These are phyloP conservation scores for Martes martes DNA, from an alignment of 2,113 vertebrate species.

Conservation along the genomic window DNA sequence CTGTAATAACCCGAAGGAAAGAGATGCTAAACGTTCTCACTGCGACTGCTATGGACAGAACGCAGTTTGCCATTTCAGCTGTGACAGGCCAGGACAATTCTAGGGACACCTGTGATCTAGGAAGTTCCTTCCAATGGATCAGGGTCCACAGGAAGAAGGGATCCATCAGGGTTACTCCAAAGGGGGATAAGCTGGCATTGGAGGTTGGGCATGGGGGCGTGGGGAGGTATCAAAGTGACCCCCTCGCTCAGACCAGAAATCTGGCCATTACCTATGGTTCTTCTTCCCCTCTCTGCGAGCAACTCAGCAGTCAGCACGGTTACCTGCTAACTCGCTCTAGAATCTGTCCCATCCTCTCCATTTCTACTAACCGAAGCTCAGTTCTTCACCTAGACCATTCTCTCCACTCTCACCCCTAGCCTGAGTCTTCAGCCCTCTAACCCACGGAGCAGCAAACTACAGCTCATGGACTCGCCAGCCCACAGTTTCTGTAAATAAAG, in stretches of 20 bases:
- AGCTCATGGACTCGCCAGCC: background rate
- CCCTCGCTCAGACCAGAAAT: background rate
- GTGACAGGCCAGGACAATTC: background rate
- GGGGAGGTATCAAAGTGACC: background rate
- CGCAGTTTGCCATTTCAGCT: background rate
- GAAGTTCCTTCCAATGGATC: background rate
- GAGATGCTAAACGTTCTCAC: background rate
- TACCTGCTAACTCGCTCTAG: background rate
- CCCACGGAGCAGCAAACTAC: background rate
- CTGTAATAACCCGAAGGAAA: conserved; percentile 29
- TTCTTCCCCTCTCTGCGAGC: background rate
- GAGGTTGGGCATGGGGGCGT: background rate
- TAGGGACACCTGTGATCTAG: background rate
- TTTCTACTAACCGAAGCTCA: background rate
- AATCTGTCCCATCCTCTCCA: background rate
- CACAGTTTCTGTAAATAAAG: background rate
- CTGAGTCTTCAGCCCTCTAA: background rate
- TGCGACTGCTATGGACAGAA: background rate
- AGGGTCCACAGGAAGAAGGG: background rate
- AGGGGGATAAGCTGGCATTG: background rate
- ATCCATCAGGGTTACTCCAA: background rate
- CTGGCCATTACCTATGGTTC: too few species aligned
- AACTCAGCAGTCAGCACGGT: background rate
- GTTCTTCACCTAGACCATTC: background rate
- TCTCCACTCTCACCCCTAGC: fast-evolving